A percentile compares a stretch with the other conserved stretches of the same genome.
Evolutionary conservation across 2,797 vertebrate species (phyloP).

Genomic region (Netta rufina): DNA sequence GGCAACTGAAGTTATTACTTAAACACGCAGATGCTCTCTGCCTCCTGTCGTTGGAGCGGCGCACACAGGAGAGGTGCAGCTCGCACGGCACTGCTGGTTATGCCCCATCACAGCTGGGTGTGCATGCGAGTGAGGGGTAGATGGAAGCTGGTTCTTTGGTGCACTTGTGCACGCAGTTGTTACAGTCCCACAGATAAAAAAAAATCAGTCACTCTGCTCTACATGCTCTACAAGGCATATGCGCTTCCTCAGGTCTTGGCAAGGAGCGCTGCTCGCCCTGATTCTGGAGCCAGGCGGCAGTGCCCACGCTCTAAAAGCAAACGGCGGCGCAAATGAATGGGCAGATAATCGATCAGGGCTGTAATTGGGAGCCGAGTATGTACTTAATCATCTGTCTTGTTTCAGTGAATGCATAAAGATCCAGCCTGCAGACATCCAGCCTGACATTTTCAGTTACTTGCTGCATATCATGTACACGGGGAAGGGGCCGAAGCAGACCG

Average conservation of each 20-base stretch:
- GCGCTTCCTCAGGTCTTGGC: background rate
- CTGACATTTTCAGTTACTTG: conserved; percentile 97
- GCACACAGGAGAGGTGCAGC: background rate
- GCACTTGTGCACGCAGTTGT: accelerated
- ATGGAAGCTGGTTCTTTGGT: background rate
- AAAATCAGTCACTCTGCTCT: background rate
- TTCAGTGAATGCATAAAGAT: conserved; percentile 98
- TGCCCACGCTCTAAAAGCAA: accelerated
- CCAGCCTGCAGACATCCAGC: conserved; percentile 97
- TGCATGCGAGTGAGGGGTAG: accelerated
- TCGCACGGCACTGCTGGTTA: background rate
- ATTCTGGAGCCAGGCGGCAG: background rate
- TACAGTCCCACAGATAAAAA: background rate
- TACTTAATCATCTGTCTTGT: conserved; percentile 60
- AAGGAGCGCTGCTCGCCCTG: background rate
- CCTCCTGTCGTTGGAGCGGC: background rate
- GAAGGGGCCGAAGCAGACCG: conserved; percentile 90
- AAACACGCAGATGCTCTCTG: background rate
- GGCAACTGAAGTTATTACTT: background rate
- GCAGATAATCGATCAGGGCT: background rate
- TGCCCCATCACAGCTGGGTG: accelerated
- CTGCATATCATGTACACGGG: conserved; percentile 98
- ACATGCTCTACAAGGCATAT: background rate
- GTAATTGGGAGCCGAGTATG: background rate
- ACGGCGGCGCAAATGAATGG: accelerated